Evolutionary conservation across 2,797 vertebrate species (phyloP), one percentile per base, ranked within the genome.

Genomic region (Premnoplex brunnescens): DNA sequence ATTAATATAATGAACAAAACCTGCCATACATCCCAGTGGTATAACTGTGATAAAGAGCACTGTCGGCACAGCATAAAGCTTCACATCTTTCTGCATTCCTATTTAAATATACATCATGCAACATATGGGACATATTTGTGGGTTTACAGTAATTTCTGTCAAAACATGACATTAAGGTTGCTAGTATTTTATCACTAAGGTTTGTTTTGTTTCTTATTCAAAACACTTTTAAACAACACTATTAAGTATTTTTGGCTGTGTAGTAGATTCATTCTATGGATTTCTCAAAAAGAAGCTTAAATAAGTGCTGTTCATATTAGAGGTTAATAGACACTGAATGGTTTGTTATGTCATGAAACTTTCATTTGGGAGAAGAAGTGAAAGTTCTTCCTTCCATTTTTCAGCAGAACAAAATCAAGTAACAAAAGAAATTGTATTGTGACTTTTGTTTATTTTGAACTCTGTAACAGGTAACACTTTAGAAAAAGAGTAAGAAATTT

Each of bases 281-380:
- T 52, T 88, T 79, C 19, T 79, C 10, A 63, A 68, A 76, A 51
- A 88, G 23, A 81, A 58, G 16, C 30, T 22, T 55, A 32, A 64
- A 18, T 49, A 60, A 82, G 6, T 44, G 2, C 8, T 56, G 1
- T 34, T 64, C 26, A 16, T 69, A 49, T 52, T 79, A 52, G 6
- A 4, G 0, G 6, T 41, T 32, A 75, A 68, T 56, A 72, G 39
- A 12, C 12, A 76, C 3, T 18, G 34, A 67, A 68, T 16, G 7
- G 6, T 44, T 82, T 92, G 13, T n/a, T 76, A 43, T 34, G 32
- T 36, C 59, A 72, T 28, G 19, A 32, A 51, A 76, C 56, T 83
- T 90, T 76, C 16, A 37, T 73, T 73, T 0, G 0, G 2, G 26
- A 6, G 10, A 12, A 6, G 5, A 85, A 51, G 6, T 43, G 9